Evolutionary conservation across 2,888 invertebrate genomes (phyloP).

Genomic region (Eupeodes latifasciatus): DNA sequence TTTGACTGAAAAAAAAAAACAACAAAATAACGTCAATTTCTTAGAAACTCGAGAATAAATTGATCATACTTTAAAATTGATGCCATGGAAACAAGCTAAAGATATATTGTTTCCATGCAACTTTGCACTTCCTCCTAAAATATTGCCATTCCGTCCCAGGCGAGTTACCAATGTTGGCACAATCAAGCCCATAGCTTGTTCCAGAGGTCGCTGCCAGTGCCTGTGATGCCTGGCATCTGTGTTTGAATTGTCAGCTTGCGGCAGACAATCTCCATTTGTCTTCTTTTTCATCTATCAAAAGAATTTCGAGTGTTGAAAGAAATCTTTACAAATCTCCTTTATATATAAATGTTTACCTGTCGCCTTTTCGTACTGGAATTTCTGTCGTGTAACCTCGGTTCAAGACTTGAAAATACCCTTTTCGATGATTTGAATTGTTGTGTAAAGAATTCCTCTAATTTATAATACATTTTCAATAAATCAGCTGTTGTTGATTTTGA

Average conservation of each 20-base stretch:
- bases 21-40: background rate
- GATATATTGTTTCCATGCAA: constrained; percentile 95
- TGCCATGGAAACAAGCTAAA: constrained; percentile 98
- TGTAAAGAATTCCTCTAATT: constrained; percentile 98
- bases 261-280: constrained; percentile 78
- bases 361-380: constrained; percentile 82
- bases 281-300: constrained; percentile 81
- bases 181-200: constrained; percentile 91
- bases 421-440: constrained; percentile 98
- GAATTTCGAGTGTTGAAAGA: background rate
- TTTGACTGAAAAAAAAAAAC: constrained; percentile 86
- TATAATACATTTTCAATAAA: constrained; percentile 97
- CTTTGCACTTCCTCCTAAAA: constrained; percentile 95
- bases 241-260: constrained; percentile 81
- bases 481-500: constrained; percentile 98
- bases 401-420: constrained; percentile 92
- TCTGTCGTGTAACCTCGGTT: constrained; percentile 84
- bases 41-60: no score
- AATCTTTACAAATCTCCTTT: background rate
- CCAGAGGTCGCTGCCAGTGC: constrained; percentile 96
- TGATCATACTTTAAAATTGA: constrained; percentile 90
- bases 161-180: constrained; percentile 90
- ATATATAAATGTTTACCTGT: constrained; percentile 77
- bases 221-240: constrained; percentile 92
- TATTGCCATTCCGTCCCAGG: constrained; percentile 89